Percentiles rank a stretch among this genome's conserved stretches.
Evolutionary conservation across 2,888 invertebrate genomes (phyloP).

Genomic region (Chesias legatella): DNA sequence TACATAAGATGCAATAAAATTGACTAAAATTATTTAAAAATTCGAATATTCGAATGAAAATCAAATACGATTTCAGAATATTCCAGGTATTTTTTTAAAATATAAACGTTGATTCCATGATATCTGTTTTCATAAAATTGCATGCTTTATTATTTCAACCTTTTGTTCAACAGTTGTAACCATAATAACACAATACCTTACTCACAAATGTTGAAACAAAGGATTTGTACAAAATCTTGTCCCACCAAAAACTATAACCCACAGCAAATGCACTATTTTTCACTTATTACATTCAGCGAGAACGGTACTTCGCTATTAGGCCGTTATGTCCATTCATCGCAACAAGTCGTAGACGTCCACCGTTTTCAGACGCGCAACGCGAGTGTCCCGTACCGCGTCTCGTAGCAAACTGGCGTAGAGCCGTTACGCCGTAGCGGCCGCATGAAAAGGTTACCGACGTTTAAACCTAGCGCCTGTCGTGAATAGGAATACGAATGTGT

Average conservation of each 20-base stretch:
- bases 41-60: no score
- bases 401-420: conserved; percentile 64
- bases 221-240: conserved; percentile 5
- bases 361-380: conserved; percentile 28
- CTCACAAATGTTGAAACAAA: conserved; percentile 21
- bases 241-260: conserved; percentile 2
- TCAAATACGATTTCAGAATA: no score
- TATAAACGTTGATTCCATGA: no score
- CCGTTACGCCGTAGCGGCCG: conserved; percentile 46
- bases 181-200: conserved; percentile 8
- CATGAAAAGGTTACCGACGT: conserved; percentile 69
- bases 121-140: no score
- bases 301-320: conserved; percentile 1
- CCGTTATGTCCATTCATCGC: conserved; percentile 28
- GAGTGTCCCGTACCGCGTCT: conserved; percentile 44
- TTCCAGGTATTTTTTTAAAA: no score
- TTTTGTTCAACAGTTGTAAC: no score
- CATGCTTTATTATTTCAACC: no score
- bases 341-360: conserved; percentile 35
- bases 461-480: conserved; percentile 70
- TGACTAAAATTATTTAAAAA: no score
- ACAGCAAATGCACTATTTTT: conserved; percentile 6
- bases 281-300: conserved; percentile 10
- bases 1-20: no score
- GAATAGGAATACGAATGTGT: conserved; percentile 68